Percentiles rank a stretch among this genome's conserved stretches.
These are phyloP conservation scores for Melieria omissa DNA, from an alignment of 2,888 invertebrate genomes.

Conservation along the genomic window DNA sequence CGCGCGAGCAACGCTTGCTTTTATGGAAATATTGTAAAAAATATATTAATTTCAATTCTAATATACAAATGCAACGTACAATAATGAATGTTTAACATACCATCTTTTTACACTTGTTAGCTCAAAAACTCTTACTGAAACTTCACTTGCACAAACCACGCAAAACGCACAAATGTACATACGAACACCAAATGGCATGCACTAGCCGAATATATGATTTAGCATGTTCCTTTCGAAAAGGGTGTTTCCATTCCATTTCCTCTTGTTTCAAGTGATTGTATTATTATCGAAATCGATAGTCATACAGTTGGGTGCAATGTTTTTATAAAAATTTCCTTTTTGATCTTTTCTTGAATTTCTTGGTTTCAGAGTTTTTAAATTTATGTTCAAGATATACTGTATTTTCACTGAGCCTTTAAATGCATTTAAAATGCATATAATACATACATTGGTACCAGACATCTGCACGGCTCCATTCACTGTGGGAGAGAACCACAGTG, in stretches of 20 bases:
- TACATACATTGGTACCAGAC: too few relatives aligned
- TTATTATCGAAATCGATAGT: slow-evolving; percentile 15
- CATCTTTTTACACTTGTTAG: slow-evolving; percentile 27
- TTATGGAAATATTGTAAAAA: not conserved
- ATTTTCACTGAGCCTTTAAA: too few relatives aligned
- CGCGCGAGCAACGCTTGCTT: too few relatives aligned
- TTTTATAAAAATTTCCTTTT: too few relatives aligned
- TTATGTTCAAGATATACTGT: too few relatives aligned
- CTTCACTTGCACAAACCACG: slow-evolving; percentile 25
- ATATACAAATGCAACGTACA: not conserved
- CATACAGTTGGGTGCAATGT: not conserved
- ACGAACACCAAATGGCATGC: slow-evolving; percentile 31
- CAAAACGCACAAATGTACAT: slow-evolving; percentile 32
- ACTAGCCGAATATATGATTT: slow-evolving; percentile 34
- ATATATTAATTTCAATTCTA: not conserved
- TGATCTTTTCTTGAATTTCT: too few relatives aligned
- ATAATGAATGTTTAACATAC: slow-evolving; percentile 22
- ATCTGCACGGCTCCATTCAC: too few relatives aligned
- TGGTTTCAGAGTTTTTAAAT: too few relatives aligned
- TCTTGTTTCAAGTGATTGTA: slow-evolving; percentile 25
- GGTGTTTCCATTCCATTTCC: slow-evolving; percentile 36
- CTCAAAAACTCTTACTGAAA: slow-evolving; percentile 13
- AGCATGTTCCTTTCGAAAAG: slow-evolving; percentile 33
- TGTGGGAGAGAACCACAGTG: too few relatives aligned
- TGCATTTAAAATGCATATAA: too few relatives aligned